Evolutionary conservation across 2,113 vertebrate species (phyloP).

Genomic region (Spea bombifrons): DNA sequence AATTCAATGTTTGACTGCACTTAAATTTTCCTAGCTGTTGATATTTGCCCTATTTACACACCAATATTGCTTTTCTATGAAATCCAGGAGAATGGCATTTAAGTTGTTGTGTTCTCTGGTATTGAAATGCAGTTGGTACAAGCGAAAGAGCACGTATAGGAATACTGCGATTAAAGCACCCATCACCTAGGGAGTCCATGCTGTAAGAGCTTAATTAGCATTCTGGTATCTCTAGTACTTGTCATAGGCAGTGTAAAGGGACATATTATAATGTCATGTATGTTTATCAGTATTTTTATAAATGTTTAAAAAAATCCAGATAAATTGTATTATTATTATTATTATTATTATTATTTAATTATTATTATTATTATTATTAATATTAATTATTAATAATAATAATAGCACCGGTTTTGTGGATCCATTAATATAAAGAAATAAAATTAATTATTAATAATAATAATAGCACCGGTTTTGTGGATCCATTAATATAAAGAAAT

Average conservation of each 20-base stretch:
- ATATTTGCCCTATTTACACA: constrained; percentile 98
- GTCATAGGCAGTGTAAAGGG: not conserved
- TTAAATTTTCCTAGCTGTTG: constrained; percentile 83
- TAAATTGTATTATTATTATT: not conserved
- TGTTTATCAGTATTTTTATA: no score
- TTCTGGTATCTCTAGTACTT: not conserved
- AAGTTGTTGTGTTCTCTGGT: constrained; percentile 88
- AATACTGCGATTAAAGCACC: constrained; percentile 76
- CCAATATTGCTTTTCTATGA: constrained; percentile 91
- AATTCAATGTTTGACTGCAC: constrained; percentile 81
- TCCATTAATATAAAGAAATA: no score
- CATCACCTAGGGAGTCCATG: constrained; percentile 76
- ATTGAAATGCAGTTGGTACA: constrained; percentile 87
- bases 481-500: no score
- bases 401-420: no score
- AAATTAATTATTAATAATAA: no score
- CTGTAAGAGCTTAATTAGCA: constrained; percentile 68
- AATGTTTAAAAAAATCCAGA: no score
- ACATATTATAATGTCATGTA: not conserved
- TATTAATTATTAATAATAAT: no score
- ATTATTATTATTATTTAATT: no score
- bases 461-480: no score
- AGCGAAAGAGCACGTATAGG: constrained; percentile 77
- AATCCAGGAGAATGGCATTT: constrained; percentile 90
- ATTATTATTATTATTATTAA: no score